These are phyloP conservation scores for Pterois miles DNA, from an alignment of 2,797 vertebrate genomes.

Conservation along the genomic window DNA sequence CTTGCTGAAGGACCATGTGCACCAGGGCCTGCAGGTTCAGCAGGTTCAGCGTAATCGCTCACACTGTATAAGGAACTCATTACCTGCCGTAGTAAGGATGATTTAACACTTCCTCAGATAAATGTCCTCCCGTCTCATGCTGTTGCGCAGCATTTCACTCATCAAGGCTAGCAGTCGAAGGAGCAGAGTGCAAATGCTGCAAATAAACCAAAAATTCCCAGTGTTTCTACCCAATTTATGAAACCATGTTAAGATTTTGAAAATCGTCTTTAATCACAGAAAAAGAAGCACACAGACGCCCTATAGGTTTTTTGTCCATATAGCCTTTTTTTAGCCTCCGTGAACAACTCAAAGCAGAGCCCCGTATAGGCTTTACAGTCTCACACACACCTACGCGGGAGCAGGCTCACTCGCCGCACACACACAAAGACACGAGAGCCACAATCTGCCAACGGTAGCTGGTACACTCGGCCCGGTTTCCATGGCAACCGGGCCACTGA, in stretches of 20 bases:
- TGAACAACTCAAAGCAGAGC: slow-evolving; percentile 55
- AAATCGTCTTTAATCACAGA: neutral
- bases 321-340: slow-evolving; percentile 42
- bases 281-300: neutral
- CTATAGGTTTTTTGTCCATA: slow-evolving; percentile 37
- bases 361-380: slow-evolving; percentile 74
- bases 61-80: slow-evolving; percentile 32
- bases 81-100: slow-evolving; percentile 12
- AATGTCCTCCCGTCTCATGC: slow-evolving; percentile 20
- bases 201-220: neutral
- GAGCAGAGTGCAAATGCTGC: neutral
- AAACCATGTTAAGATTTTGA: neutral
- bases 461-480: slow-evolving; percentile 84
- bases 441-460: slow-evolving; percentile 74
- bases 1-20: slow-evolving; percentile 23
- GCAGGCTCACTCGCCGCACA: slow-evolving; percentile 36
- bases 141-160: slow-evolving; percentile 15
- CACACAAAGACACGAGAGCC: slow-evolving; percentile 53
- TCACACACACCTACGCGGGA: slow-evolving; percentile 79
- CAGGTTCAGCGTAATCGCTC: slow-evolving; percentile 25
- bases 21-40: slow-evolving; percentile 18
- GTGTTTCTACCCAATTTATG: neutral
- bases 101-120: slow-evolving; percentile 34
- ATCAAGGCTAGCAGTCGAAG: neutral
- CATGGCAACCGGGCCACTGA: slow-evolving; percentile 81